Percentiles rank a stretch among this genome's conserved stretches.
phyloP scores from a whole-genome alignment of 1,140 invertebrate species.

The Aphelenchoides besseyi region DNA sequence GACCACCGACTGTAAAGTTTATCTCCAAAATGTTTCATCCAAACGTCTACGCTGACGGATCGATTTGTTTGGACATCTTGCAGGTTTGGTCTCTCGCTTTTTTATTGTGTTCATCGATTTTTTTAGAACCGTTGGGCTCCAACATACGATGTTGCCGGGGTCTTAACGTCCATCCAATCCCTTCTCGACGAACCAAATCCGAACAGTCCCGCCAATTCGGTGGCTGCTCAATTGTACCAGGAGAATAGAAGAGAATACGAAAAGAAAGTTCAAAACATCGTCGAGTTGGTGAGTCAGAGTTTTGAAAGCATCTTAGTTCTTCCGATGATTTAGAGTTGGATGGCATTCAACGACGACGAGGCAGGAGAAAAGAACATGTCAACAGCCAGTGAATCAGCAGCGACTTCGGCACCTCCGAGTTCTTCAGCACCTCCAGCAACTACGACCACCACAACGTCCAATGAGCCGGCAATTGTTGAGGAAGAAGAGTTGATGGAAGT shows the following conservation, averaged over 20 bases:
- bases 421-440: background rate
- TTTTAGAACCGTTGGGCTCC: constrained; percentile 97
- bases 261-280: constrained; percentile 90
- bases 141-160: constrained; percentile 98
- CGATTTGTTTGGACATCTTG: constrained; percentile 97
- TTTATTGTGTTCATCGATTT: constrained; percentile 16
- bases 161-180: constrained; percentile 77
- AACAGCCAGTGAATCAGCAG: no score
- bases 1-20: constrained; percentile 97
- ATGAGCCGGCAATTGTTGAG: background rate
- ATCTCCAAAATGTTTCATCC: constrained; percentile 99
- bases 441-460: background rate
- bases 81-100: constrained; percentile 43
- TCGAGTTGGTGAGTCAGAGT: constrained; percentile 76
- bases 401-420: no score
- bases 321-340: constrained; percentile 49
- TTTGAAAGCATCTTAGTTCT: no score
- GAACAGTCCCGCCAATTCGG: constrained; percentile 87
- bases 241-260: constrained; percentile 74
- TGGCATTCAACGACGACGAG: constrained; percentile 52
- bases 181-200: constrained; percentile 79
- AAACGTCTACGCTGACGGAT: constrained; percentile 97
- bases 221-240: constrained; percentile 84
- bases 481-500: background rate
- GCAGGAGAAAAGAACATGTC: constrained; percentile 38